Evolutionary conservation across 2,797 vertebrate species (phyloP).

Genomic region (Apogon hyalosoma): DNA sequence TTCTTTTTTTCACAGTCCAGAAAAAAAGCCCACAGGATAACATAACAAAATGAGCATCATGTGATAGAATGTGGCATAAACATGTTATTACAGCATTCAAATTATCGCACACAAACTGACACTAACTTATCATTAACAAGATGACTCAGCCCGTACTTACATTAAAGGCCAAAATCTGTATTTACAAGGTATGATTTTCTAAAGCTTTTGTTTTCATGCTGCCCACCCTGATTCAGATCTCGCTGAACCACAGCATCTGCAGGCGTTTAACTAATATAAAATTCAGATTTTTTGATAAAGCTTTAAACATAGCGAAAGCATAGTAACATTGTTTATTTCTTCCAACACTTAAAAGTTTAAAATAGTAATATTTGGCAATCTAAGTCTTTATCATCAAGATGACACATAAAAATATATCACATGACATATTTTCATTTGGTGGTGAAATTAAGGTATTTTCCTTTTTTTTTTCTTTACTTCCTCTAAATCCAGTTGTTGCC

Average conservation of each 20-base stretch:
- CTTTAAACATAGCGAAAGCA: background rate
- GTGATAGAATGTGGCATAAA: constrained; percentile 53
- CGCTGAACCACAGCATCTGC: background rate
- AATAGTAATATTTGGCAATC: too few relatives aligned
- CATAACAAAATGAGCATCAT: constrained; percentile 38
- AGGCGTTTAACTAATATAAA: background rate
- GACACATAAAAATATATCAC: too few relatives aligned
- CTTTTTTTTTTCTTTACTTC: background rate
- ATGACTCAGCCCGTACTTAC: constrained; percentile 56
- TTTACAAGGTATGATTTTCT: constrained; percentile 41
- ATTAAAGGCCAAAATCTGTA: constrained; percentile 33
- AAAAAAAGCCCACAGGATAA: constrained; percentile 19
- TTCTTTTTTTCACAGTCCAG: constrained; percentile 22
- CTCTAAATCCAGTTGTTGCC: background rate
- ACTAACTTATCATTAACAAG: constrained; percentile 61
- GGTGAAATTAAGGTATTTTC: too few relatives aligned
- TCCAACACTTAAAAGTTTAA: too few relatives aligned
- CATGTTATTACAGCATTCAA: constrained; percentile 61
- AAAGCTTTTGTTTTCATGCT: constrained; percentile 13
- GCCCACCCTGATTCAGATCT: constrained; percentile 4
- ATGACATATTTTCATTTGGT: too few relatives aligned
- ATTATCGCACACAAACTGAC: constrained; percentile 49
- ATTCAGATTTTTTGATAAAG: background rate
- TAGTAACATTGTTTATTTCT: too few relatives aligned
- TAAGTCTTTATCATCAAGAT: too few relatives aligned